A percentile compares a stretch with the other conserved stretches of the same genome.
These are phyloP conservation scores for Gambusia affinis DNA, from an alignment of 2,113 vertebrate species.

Conservation along the genomic window DNA sequence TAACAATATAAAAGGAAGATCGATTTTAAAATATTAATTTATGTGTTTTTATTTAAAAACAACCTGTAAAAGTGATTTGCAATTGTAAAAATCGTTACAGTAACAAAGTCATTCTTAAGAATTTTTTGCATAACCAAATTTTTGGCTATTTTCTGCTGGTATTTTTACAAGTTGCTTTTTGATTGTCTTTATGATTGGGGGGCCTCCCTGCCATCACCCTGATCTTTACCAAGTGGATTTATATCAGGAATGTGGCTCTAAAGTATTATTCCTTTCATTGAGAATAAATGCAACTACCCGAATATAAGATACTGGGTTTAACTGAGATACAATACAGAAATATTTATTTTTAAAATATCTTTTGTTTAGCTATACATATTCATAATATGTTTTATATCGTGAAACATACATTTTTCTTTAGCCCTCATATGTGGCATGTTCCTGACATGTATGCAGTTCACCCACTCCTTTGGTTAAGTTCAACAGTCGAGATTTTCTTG, in stretches of 20 bases:
- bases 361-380: not conserved
- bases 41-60: not conserved
- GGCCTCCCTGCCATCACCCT: not conserved
- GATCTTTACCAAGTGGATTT: not conserved
- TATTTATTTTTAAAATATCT: not conserved
- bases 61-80: not conserved
- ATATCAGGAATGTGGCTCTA: not conserved
- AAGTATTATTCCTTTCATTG: not conserved
- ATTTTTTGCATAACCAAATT: not conserved
- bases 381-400: not conserved
- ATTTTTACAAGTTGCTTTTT: not conserved
- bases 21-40: not conserved
- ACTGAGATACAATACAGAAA: too few species aligned
- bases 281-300: not conserved
- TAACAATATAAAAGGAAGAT: not conserved
- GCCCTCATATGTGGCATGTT: slow-evolving; percentile 7
- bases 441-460: slow-evolving; percentile 23
- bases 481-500: slow-evolving; percentile 7
- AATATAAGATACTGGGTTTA: not conserved
- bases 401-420: not conserved
- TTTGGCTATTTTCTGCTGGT: not conserved
- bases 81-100: too few species aligned
- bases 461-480: slow-evolving; percentile 33
- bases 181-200: too few species aligned
- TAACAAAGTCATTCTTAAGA: not conserved